Evolutionary conservation across 2,113 vertebrate species (phyloP).

Genomic region (Ophthalmolycus amberensis): DNA sequence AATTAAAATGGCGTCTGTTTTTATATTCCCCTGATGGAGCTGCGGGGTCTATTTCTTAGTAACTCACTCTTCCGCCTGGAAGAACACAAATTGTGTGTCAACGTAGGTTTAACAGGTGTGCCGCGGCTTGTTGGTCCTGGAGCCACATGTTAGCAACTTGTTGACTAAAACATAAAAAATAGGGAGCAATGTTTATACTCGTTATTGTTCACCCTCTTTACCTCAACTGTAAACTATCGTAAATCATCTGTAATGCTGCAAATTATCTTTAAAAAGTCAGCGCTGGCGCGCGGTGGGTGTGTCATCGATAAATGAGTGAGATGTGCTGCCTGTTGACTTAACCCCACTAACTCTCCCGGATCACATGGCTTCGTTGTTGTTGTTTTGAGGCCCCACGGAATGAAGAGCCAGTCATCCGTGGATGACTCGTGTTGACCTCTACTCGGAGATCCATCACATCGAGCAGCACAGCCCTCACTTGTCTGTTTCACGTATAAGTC

Average conservation of each 20-base stretch:
- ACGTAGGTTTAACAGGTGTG: not conserved
- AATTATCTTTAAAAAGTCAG: not conserved
- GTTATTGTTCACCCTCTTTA: not conserved
- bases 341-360: too few relatives aligned
- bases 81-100: too few relatives aligned
- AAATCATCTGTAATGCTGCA: not conserved
- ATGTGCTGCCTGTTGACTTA: not conserved
- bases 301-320: not conserved
- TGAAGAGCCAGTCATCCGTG: not conserved
- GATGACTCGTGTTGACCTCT: not conserved
- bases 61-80: fast-evolving
- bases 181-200: fast-evolving
- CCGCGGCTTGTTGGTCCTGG: not conserved
- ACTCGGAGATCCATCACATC: not conserved
- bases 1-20: constrained; percentile 79
- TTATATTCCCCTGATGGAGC: constrained; percentile 17
- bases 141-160: not conserved
- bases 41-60: not conserved
- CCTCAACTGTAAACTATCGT: too few relatives aligned
- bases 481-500: not conserved
- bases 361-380: not conserved
- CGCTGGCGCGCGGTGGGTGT: not conserved
- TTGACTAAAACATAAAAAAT: not conserved
- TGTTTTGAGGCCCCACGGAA: not conserved
- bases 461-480: not conserved